A percentile compares a stretch with the other conserved stretches of the same genome.
These are phyloP conservation scores for Pagetopsis macropterus DNA, from an alignment of 2,797 vertebrate species.

Conservation along the genomic window DNA sequence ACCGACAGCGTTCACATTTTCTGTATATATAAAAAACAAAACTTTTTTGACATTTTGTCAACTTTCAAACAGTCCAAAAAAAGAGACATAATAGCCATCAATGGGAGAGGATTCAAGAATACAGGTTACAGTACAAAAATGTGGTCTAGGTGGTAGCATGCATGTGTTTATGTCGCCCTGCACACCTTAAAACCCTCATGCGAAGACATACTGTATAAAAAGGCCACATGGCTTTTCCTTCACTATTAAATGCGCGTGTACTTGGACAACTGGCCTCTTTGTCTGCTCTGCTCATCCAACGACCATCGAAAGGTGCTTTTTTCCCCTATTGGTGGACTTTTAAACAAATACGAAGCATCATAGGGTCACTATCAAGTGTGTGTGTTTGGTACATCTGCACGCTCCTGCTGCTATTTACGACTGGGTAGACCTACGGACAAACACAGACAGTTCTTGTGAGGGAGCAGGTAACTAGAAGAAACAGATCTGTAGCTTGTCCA, in stretches of 20 bases:
- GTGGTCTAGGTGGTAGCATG: constrained; percentile 75
- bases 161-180: constrained; percentile 69
- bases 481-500: not conserved
- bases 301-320: constrained; percentile 68
- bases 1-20: constrained; percentile 78
- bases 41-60: constrained; percentile 58
- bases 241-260: constrained; percentile 66
- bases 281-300: constrained; percentile 60
- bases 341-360: constrained; percentile 24
- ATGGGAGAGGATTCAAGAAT: constrained; percentile 77
- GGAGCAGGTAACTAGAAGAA: constrained; percentile 18
- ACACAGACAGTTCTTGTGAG: constrained; percentile 30
- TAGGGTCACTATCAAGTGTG: constrained; percentile 16
- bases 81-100: constrained; percentile 64
- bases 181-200: constrained; percentile 68
- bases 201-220: constrained; percentile 77
- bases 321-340: constrained; percentile 30
- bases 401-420: constrained; percentile 28
- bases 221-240: constrained; percentile 83
- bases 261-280: constrained; percentile 60
- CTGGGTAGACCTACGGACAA: constrained; percentile 17
- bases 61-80: constrained; percentile 62
- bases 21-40: constrained; percentile 67
- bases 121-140: constrained; percentile 84
- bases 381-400: constrained; percentile 40